Conservation (phyloP, 2,888 invertebrate genomes). For the Micoletzkya japonica region DNA sequence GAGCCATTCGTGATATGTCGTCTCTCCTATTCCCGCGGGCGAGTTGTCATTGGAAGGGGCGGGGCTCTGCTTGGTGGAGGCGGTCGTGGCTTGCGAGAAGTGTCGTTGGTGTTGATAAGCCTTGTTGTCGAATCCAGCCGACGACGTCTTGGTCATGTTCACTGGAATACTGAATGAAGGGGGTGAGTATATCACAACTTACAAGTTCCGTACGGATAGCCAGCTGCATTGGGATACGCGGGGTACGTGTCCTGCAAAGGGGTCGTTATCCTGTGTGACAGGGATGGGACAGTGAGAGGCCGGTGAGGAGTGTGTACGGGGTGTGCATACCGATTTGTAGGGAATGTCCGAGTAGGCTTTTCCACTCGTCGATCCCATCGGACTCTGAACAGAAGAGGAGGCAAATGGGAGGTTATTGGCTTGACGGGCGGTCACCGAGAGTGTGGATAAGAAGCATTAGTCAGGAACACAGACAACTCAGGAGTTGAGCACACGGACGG, state of each 20-base stretch:
- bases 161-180: constrained; percentile 12
- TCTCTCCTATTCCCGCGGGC: constrained; percentile 59
- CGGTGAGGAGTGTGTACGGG: background rate
- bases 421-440: background rate
- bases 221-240: constrained; percentile 38
- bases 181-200: constrained; percentile 28
- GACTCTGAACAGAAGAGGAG: constrained; percentile 28
- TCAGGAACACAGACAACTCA: too few species aligned
- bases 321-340: constrained; percentile 29
- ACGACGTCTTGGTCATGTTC: constrained; percentile 26
- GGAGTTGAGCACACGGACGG: background rate
- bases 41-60: constrained; percentile 24
- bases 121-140: constrained; percentile 49
- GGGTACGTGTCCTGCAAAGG: constrained; percentile 41
- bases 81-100: constrained; percentile 42
- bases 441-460: background rate
- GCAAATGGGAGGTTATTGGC: background rate
- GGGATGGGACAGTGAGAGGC: background rate
- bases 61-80: constrained; percentile 30
- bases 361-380: constrained; percentile 26
- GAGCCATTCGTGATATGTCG: constrained; percentile 62
- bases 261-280: constrained; percentile 1
- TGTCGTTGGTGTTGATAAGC: constrained; percentile 46
- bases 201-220: constrained; percentile 39
- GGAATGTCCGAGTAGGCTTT: constrained; percentile 30